Percentiles rank a stretch among this genome's conserved stretches.
phyloP scores from a whole-genome alignment of 2,113 vertebrate genomes.

The Coreoperca whiteheadi region DNA sequence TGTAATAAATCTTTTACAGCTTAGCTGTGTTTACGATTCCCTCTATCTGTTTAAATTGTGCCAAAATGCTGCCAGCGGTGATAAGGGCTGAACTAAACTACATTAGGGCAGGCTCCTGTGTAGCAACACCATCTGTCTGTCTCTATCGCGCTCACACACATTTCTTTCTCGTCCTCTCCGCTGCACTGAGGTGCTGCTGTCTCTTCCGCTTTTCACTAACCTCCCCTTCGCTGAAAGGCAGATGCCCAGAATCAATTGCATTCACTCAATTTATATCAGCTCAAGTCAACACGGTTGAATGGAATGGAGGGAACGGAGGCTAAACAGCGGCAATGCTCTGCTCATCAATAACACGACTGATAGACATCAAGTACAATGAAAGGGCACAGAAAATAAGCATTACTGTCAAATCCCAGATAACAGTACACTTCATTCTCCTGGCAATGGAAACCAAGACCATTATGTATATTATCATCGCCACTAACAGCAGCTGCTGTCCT shows the following conservation, averaged over 20 bases:
- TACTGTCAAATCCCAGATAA: conserved; percentile 52
- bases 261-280: conserved; percentile 70
- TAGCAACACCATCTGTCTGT: conserved; percentile 70
- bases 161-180: conserved; percentile 52
- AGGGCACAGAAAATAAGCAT: conserved; percentile 47
- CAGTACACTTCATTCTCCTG: conserved; percentile 19
- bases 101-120: conserved; percentile 62
- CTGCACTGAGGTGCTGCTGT: conserved; percentile 49
- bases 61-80: conserved; percentile 58
- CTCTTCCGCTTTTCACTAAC: conserved; percentile 42
- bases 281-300: conserved; percentile 46
- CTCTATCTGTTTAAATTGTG: conserved; percentile 56
- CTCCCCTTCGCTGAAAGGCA: conserved; percentile 48
- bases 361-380: conserved; percentile 60
- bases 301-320: conserved; percentile 4
- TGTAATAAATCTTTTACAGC: conserved; percentile 48
- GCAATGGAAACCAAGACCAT: conserved; percentile 41
- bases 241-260: conserved; percentile 69
- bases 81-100: conserved; percentile 65
- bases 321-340: conserved; percentile 10
- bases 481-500: conserved; percentile 35
- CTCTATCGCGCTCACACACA: conserved; percentile 67
- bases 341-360: conserved; percentile 54
- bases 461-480: conserved; percentile 13
- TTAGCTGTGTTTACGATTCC: conserved; percentile 50